Conservation (phyloP, 2,888 invertebrate genomes). For the Diadromus collaris region DNA sequence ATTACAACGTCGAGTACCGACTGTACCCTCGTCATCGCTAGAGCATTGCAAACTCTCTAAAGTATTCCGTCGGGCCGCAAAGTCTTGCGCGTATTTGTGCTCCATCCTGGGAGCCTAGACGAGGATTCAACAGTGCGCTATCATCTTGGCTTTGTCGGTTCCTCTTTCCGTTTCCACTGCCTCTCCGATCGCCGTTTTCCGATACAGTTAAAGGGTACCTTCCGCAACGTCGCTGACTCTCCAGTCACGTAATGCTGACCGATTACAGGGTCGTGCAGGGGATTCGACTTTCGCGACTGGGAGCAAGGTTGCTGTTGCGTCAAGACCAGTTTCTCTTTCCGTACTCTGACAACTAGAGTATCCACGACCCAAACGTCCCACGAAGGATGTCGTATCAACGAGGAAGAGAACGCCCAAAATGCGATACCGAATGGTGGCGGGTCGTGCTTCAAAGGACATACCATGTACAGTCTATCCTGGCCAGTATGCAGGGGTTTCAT, state of each 20-base stretch:
- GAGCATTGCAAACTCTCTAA: slow-evolving; percentile 22
- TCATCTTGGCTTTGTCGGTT: slow-evolving; percentile 6
- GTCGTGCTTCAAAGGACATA: not conserved
- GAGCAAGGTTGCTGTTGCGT: slow-evolving; percentile 10
- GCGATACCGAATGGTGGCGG: not conserved
- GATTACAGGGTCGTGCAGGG: slow-evolving; percentile 27
- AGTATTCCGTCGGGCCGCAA: slow-evolving; percentile 9
- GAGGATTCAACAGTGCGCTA: not conserved
- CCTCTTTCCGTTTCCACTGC: slow-evolving; percentile 24
- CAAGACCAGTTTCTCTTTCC: not conserved
- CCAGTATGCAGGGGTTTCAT: slow-evolving; percentile 21
- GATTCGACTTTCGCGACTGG: not conserved
- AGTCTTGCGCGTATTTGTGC: slow-evolving; percentile 12
- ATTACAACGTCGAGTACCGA: slow-evolving; percentile 53
- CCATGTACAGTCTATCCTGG: not conserved
- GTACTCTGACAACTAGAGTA: not conserved
- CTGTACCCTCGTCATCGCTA: slow-evolving; percentile 20
- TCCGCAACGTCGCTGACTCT: not conserved
- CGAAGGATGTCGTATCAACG: not conserved
- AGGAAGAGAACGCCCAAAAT: not conserved
- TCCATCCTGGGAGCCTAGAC: slow-evolving; percentile 7
- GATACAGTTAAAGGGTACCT: not conserved
- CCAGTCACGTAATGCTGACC: slow-evolving; percentile 49
- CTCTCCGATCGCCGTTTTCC: slow-evolving; percentile 1
- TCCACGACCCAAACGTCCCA: not conserved